Evolutionary conservation across 2,888 invertebrate genomes (phyloP).

Genomic region (Brachyptera risi): DNA sequence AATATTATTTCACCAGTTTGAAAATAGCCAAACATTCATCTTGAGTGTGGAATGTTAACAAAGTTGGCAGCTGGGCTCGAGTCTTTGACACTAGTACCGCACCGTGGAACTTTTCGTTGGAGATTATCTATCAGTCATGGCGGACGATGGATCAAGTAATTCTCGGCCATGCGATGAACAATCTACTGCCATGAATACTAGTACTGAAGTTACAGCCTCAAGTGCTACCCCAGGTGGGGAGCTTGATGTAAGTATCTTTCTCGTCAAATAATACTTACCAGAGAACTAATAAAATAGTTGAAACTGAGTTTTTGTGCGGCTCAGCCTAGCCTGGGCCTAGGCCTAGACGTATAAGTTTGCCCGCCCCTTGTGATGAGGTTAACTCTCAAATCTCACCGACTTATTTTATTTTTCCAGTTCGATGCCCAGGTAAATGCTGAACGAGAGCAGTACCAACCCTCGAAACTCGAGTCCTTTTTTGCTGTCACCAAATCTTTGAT

Average conservation of each 20-base stretch:
- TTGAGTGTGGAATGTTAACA: neutral
- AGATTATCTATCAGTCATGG: constrained; percentile 20
- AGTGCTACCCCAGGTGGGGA: neutral
- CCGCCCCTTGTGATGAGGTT: too few relatives aligned
- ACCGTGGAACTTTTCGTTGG: neutral
- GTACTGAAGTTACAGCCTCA: neutral
- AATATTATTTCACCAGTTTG: neutral
- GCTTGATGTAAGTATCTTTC: constrained; percentile 3
- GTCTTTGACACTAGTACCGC: neutral
- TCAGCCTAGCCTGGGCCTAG: too few relatives aligned
- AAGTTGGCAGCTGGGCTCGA: constrained; percentile 4
- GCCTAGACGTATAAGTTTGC: too few relatives aligned
- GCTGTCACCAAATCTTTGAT: constrained; percentile 81
- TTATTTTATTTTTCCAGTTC: constrained; percentile 25
- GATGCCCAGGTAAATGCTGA: constrained; percentile 33
- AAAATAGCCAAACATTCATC: neutral
- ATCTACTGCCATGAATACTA: neutral
- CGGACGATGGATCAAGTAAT: constrained; percentile 4
- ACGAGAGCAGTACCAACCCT: constrained; percentile 50
- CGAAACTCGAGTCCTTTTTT: constrained; percentile 73
- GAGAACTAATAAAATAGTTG: too few relatives aligned
- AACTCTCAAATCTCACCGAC: too few relatives aligned
- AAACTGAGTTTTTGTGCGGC: too few relatives aligned
- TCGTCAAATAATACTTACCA: too few relatives aligned
- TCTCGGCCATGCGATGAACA: constrained; percentile 6